Base-by-base conservation (phyloP, 1,140 invertebrate species). In the Aethina tumida region DNA sequence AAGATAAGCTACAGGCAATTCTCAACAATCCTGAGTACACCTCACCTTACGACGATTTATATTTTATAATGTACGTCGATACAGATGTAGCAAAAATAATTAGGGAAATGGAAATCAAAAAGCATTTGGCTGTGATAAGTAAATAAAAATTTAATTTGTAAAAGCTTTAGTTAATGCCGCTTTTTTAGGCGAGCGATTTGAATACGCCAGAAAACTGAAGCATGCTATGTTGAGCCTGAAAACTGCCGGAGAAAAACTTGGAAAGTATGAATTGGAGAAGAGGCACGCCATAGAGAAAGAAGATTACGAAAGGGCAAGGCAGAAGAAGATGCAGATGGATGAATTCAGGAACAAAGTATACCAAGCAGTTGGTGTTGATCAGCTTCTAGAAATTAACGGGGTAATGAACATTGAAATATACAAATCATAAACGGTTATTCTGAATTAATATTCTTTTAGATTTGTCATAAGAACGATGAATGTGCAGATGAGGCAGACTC, bases 41-140 rank as follows among this genome's bases (percentile, higher is more conserved):
- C 35, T 93, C 89, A 1, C 81, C 87, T 0, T 86, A 90, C 51
- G 91, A 97, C 58, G 91, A 97, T 63, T 66, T 97, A n/a, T 83
- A 90, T 0, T 95, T 95, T 65, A 86, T 91, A 31, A 97, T 97
- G 91, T 97, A 97, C 55, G 89, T 95, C 5, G 91, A 95, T 62
- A 78, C 80, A n/a, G 89, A 93, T 48, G 82, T 94, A 3, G 87
- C 87, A 0, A 78, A 81, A 49, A 75, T 91, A 26, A 87, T 97
- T n/a, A 68, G 85, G 9, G 77, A 77, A 53, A 74, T 97, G 66
- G 90, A 95, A 59, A 67, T 74, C 7, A 89, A 86, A 55, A 95
- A 95, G 59, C 71, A 81, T 35, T 70, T 79, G 52, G 89, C 90
- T 42, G 86, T 93, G 0, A 69, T 71, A 60, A 77, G 79, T 79